Evolutionary conservation across 2,888 invertebrate genomes (phyloP), one percentile per base, ranked within the genome.

Genomic region (Silvanus unidentatus): DNA sequence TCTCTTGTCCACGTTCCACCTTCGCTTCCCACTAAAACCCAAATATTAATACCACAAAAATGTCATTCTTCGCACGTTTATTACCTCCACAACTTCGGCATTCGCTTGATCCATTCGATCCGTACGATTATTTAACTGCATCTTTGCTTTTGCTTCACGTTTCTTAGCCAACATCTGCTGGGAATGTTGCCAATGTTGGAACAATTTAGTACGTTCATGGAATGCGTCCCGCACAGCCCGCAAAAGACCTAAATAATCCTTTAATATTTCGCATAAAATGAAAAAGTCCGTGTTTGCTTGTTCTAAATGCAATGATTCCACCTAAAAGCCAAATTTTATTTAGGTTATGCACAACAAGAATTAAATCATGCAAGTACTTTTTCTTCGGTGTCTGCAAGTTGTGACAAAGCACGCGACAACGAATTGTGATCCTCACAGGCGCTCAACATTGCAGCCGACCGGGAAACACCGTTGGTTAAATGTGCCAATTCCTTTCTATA

Each of bases 141-240:
- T 78, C 65, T 95, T 92, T 0, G 91, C 89, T 68, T 96, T 96
- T 60, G 85, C 85, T 70, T 99, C 98, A 44, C 97, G 81, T 64
- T 97, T 88, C 68, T 94, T 94, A 12, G 88, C 92, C 51, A 99
- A 73, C 74, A 88, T 92, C 75, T 91, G 85, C 71, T 97, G 94
- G 22, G 97, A 91, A 69, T 95, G 93, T 69, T 99, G 96, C 94
- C 98, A 98, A 64, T 88, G 89, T 73, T 98, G 97, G 74, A 95
- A 97, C 11, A 90, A 79, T 74, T 86, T 87, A 10, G 86, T 85
- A 56, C 85, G 75, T 69, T 85, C 85, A 53, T 85, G 85, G 62
- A 85, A 80, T 65, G 48, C 83, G 54, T 83, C 94, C 72, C 95
- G 91, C 44, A 96, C 91, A 38, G 96, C 86, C 10, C 88, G 88